These are phyloP conservation scores for Hyles lineata DNA, from an alignment of 2,888 invertebrate genomes.

Conservation along the genomic window DNA sequence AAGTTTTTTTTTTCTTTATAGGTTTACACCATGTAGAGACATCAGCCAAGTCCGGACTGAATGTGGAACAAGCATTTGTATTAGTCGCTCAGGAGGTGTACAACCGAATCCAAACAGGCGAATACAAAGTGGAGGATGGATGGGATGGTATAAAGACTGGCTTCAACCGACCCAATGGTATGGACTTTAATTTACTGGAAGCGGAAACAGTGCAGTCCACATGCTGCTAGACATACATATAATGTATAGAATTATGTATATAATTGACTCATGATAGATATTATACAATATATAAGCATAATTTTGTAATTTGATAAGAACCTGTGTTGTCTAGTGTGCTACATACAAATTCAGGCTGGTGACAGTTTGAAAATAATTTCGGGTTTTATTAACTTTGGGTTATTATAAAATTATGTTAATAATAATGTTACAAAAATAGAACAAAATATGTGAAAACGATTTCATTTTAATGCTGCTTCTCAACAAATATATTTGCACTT, in stretches of 20 bases:
- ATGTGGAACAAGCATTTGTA: conserved; percentile 96
- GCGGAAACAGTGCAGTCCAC: conserved; percentile 95
- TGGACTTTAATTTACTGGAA: conserved; percentile 94
- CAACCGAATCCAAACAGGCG: conserved; percentile 94
- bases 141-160: conserved; percentile 99
- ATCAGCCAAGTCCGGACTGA: conserved; percentile 96
- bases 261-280: conserved; percentile 51
- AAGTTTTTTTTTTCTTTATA: conserved; percentile 41
- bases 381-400: background rate
- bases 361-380: background rate
- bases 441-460: too few relatives aligned
- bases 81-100: conserved; percentile 96
- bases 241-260: conserved; percentile 37
- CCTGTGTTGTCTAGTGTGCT: conserved; percentile 6
- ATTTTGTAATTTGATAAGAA: conserved; percentile 51
- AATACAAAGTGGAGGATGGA: conserved; percentile 96
- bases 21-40: conserved; percentile 96
- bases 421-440: background rate
- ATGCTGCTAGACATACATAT: conserved; percentile 88
- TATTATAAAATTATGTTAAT: too few relatives aligned
- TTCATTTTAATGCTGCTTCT: background rate
- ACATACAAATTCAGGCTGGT: conserved; percentile 1
- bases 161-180: conserved; percentile 91
- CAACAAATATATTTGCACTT: too few relatives aligned
- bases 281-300: conserved; percentile 60